Base-by-base conservation (phyloP, 2,888 invertebrate species). In the Willowsia nigromaculata region DNA sequence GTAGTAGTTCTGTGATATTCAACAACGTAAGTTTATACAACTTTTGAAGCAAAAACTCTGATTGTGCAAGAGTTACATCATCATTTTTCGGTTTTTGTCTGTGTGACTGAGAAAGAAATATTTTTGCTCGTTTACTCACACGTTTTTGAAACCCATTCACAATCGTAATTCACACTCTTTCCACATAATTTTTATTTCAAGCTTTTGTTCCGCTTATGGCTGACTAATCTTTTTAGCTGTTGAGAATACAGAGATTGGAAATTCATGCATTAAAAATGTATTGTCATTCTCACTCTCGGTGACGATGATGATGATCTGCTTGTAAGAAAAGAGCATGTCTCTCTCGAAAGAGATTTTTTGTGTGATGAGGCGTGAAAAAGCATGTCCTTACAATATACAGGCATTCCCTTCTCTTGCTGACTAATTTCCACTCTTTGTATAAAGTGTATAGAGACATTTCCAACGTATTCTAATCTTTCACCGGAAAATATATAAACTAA, bases 1-100 rank as follows among this genome's bases (percentile, higher is more conserved):
- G 81, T 33, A 65, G 88, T 59, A 91, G 89, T 89, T 87, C 92
- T 92, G 92, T 92, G 92, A 92, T 92, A 92, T 91, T 85, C 90
- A 89, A 89, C 91, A 89, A 89, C 90, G 92, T 92, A 91, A 92
- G 92, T 91, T 76, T 9, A 47, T 25, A 27, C 78, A 33, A n/a
- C 56, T 40, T 50, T 33, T 25, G 40, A 1, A 37, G 11, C 15
- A 68, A 18, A 56, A 56, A 43, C n/a, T n/a, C n/a, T n/a, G n/a
- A n/a, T n/a, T n/a, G n/a, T n/a, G n/a, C n/a, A n/a, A n/a, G n/a
- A n/a, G n/a, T n/a, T n/a, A n/a, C n/a, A n/a, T n/a, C n/a, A n/a
- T 65, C 56, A 22, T 1, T 56, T 22, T 4, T 18, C n/a, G n/a
- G n/a, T n/a, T n/a, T 53, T 81, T 43, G 27, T 62, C 30, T 76